A percentile compares a stretch with the other conserved stretches of the same genome.
phyloP scores from a whole-genome alignment of 2,888 invertebrate species.

The Priocnemis perturbator region DNA sequence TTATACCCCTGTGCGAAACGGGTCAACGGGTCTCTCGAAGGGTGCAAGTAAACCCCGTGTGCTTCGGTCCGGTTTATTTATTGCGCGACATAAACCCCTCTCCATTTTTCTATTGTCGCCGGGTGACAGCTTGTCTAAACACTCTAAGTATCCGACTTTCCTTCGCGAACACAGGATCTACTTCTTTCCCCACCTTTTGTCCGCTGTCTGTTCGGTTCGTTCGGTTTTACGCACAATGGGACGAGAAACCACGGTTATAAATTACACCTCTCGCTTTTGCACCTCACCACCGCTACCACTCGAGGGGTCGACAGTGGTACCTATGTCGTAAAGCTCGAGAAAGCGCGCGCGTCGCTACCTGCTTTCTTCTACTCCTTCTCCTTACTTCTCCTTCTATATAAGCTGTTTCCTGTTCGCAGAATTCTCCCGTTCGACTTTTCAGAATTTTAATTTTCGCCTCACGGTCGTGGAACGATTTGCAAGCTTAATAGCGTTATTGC shows the following conservation, averaged over 20 bases:
- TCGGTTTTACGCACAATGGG: conserved; percentile 61
- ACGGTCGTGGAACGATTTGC: not conserved
- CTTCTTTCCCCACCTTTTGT: conserved; percentile 14
- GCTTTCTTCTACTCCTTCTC: not conserved
- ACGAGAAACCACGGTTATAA: conserved; percentile 58
- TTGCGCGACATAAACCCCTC: conserved; percentile 31
- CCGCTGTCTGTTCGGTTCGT: conserved; percentile 27
- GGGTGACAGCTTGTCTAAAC: conserved; percentile 69
- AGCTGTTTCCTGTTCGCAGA: not conserved
- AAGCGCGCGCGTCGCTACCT: conserved; percentile 18
- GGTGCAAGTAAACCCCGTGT: not conserved
- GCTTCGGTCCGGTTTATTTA: conserved; percentile 36
- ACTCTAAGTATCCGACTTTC: conserved; percentile 64
- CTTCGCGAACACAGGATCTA: conserved; percentile 14
- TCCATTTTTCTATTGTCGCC: conserved; percentile 58
- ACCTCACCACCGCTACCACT: conserved; percentile 15
- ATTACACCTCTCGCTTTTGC: conserved; percentile 32
- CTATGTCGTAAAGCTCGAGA: not conserved
- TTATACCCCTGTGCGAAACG: not conserved
- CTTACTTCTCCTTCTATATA: not conserved
- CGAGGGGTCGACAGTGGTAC: conserved; percentile 14
- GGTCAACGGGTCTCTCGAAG: not conserved
- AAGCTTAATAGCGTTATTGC: no score
- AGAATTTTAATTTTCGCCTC: not conserved
- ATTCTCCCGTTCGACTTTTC: not conserved